Evolutionary conservation across 2,113 vertebrate species (phyloP).

Genomic region (Corynorhinus townsendii): DNA sequence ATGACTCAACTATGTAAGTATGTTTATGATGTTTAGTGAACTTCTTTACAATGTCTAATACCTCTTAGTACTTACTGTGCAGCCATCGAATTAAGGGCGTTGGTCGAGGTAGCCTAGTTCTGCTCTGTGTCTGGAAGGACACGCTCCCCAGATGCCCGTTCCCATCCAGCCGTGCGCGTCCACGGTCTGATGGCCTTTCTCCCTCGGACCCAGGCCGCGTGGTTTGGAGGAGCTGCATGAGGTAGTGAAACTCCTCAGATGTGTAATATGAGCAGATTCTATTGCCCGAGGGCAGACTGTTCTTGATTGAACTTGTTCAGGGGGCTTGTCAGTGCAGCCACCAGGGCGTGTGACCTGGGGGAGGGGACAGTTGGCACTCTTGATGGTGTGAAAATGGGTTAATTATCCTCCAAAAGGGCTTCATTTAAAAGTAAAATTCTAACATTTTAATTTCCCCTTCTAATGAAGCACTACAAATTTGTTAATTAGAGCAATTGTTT

Average conservation of each 20-base stretch:
- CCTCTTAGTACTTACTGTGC: fast-evolving
- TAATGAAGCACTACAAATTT: slow-evolving; percentile 87
- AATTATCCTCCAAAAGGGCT: slow-evolving; percentile 85
- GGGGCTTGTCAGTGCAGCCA: slow-evolving; percentile 66
- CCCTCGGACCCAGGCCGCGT: fast-evolving
- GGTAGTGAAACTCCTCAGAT: neutral
- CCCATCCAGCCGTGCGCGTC: neutral
- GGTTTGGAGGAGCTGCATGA: neutral
- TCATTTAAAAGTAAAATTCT: slow-evolving; percentile 89
- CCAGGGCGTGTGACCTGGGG: slow-evolving; percentile 55
- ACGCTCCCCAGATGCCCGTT: neutral
- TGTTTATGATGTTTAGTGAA: neutral
- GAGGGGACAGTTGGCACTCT: slow-evolving; percentile 65
- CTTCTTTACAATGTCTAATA: neutral
- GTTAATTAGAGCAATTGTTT: slow-evolving; percentile 88
- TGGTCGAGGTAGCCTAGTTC: neutral
- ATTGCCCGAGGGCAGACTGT: slow-evolving; percentile 47
- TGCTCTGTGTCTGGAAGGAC: neutral
- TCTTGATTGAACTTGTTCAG: slow-evolving; percentile 47
- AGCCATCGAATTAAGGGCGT: neutral
- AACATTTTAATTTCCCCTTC: slow-evolving; percentile 88
- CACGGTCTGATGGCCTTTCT: fast-evolving
- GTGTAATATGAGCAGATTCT: slow-evolving; percentile 43
- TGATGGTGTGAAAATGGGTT: slow-evolving; percentile 76
- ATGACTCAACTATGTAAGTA: neutral